Conservation (phyloP, 2,888 invertebrate species). For the Eledona agricola region DNA sequence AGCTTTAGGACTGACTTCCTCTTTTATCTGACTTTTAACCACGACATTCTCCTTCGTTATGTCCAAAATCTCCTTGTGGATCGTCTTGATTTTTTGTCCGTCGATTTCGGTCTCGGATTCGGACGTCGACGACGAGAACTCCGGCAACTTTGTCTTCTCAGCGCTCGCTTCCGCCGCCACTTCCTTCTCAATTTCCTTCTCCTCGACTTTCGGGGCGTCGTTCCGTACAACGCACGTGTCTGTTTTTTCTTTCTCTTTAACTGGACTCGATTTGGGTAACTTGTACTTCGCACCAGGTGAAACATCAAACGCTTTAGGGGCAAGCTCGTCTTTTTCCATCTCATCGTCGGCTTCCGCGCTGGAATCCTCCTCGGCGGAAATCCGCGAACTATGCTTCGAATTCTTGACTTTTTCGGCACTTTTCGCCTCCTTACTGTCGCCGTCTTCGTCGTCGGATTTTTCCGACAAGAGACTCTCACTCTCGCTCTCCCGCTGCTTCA, state of each 20-base stretch:
- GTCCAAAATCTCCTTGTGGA: slow-evolving; percentile 59
- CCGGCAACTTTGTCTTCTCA: slow-evolving; percentile 47
- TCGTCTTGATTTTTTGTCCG: slow-evolving; percentile 62
- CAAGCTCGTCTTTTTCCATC: slow-evolving; percentile 71
- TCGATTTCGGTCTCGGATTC: slow-evolving; percentile 63
- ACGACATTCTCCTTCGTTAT: slow-evolving; percentile 44
- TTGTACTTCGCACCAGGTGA: slow-evolving; percentile 61
- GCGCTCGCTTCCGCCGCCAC: slow-evolving; percentile 34
- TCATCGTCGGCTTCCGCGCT: slow-evolving; percentile 74
- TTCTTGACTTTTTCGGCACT: slow-evolving; percentile 36
- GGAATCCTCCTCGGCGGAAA: slow-evolving; percentile 69
- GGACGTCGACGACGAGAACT: slow-evolving; percentile 57
- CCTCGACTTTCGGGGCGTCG: slow-evolving; percentile 33
- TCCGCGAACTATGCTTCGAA: slow-evolving; percentile 35
- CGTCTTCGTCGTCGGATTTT: slow-evolving; percentile 55
- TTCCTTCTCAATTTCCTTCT: slow-evolving; percentile 35
- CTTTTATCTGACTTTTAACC: slow-evolving; percentile 22
- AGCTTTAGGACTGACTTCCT: slow-evolving; percentile 35
- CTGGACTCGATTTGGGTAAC: slow-evolving; percentile 51
- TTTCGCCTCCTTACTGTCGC: slow-evolving; percentile 34
- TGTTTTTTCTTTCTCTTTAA: slow-evolving; percentile 62
- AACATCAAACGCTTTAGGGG: slow-evolving; percentile 54
- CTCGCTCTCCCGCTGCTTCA: slow-evolving; percentile 55
- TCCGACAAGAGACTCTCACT: slow-evolving; percentile 55
- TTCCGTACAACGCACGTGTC: no score